Base-by-base conservation (phyloP, 2,113 vertebrate genomes). In the Poeciliopsis retropinna region DNA sequence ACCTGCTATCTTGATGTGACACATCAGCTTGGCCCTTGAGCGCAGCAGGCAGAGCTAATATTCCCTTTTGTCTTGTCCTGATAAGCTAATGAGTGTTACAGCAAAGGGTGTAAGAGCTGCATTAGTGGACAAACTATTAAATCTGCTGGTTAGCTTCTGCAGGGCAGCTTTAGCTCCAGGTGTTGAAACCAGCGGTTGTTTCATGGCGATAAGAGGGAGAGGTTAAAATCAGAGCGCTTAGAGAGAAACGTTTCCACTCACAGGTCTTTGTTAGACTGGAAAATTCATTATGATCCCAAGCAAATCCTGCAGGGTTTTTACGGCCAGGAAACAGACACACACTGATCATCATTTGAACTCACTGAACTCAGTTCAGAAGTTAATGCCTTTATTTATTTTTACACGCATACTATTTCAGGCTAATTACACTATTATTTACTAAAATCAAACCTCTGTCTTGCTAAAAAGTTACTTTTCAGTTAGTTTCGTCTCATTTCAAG, bases 11-110 rank as follows among this genome's bases (percentile, higher is more conserved):
- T 85, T 76, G 89, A 92, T 92, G 82, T 87, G 85, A 80, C 86
- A 88, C 90, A 67, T 76, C 73, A 67, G 84, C 82, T 88, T 85
- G 86, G 86, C 83, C 76, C 84, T 76, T 63, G 75, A 89, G 87
- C 67, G 8, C 67, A 70, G 67, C 70, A 63, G 82, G 60, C n/a
- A 32, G 25, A 81, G 88, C 76, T 91, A 89, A 89, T 91, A 89
- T 85, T 87, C 85, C 75, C 91, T 76, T 90, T 93, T 93, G 92
- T 92, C 91, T 92, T 91, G 91, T 93, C 79, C 84, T 39, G 92
- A 93, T 93, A 93, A 89, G 90, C 79, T 93, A 93, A 92, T 93
- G 90, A 91, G 89, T 75, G 87, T 91, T 89, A 82, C 54, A 78
- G 80, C 25, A 5, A 73, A 71, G 64, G 85, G 87, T 83, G 89